These are phyloP conservation scores for Neotragus pygmaeus DNA, from an alignment of 2,113 vertebrate genomes.

Conservation along the genomic window DNA sequence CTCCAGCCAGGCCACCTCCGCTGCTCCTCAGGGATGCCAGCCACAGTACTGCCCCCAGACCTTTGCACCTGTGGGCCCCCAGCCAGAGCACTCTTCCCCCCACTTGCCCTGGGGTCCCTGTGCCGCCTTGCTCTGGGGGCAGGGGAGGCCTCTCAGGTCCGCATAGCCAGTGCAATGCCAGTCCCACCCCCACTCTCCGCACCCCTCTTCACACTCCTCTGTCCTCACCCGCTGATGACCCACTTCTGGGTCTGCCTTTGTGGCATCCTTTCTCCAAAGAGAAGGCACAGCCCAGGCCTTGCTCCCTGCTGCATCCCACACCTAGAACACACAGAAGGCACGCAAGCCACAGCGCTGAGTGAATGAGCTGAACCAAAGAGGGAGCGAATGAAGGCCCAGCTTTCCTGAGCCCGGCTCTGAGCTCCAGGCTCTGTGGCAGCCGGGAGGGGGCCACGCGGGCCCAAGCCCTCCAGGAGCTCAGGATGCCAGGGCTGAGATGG, in stretches of 20 bases:
- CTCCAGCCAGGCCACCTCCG: neutral
- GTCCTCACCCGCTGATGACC: neutral
- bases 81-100: too few species aligned
- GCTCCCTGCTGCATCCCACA: accelerated
- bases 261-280: neutral
- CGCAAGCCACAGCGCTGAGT: accelerated
- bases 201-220: neutral
- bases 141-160: neutral
- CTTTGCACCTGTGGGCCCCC: neutral
- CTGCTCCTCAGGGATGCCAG: neutral
- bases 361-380: neutral
- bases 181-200: neutral
- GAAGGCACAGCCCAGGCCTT: neutral
- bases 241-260: neutral
- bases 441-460: accelerated
- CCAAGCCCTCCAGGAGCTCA: neutral
- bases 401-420: neutral
- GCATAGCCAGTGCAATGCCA: accelerated
- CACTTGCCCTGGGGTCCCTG: too few species aligned
- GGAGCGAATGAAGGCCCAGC: accelerated
- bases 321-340: neutral
- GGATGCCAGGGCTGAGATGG: too few species aligned
- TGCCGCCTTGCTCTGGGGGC: neutral
- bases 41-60: neutral
- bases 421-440: neutral